phyloP scores from a whole-genome alignment of 1,140 invertebrate species.

The Babylonia areolata region DNA sequence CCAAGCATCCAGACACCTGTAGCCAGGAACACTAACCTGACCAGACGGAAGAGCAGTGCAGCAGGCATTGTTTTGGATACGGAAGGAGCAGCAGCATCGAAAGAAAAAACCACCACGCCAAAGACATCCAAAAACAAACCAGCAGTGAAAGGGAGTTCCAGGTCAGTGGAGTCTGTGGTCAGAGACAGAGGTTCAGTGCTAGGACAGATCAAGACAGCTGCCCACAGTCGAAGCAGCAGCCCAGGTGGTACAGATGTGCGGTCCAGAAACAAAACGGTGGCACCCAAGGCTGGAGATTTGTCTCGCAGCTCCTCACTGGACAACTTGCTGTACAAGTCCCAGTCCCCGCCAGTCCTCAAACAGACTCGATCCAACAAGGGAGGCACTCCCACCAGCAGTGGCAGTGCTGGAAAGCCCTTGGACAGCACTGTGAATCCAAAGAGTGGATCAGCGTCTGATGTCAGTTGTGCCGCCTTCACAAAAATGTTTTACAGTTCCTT shows the following conservation, averaged over 20 bases:
- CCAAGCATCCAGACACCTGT: background rate
- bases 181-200: background rate
- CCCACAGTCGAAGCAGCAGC: conserved; percentile 15
- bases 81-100: background rate
- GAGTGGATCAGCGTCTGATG: background rate
- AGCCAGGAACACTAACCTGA: too few relatives aligned
- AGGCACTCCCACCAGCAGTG: background rate
- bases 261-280: background rate
- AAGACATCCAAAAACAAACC: background rate
- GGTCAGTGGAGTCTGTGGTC: background rate
- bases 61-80: background rate
- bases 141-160: background rate
- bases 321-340: background rate
- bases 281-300: background rate
- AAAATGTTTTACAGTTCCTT: background rate
- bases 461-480: too few relatives aligned
- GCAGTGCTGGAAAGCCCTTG: too few relatives aligned
- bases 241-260: background rate
- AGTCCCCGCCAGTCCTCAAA: background rate
- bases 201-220: background rate
- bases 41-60: background rate
- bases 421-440: background rate
- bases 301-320: conserved; percentile 19
- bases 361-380: background rate
- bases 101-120: background rate